Percentiles rank a stretch among this genome's conserved stretches.
Evolutionary conservation across 2,113 vertebrate genomes (phyloP).

Genomic region (Geococcyx californianus): DNA sequence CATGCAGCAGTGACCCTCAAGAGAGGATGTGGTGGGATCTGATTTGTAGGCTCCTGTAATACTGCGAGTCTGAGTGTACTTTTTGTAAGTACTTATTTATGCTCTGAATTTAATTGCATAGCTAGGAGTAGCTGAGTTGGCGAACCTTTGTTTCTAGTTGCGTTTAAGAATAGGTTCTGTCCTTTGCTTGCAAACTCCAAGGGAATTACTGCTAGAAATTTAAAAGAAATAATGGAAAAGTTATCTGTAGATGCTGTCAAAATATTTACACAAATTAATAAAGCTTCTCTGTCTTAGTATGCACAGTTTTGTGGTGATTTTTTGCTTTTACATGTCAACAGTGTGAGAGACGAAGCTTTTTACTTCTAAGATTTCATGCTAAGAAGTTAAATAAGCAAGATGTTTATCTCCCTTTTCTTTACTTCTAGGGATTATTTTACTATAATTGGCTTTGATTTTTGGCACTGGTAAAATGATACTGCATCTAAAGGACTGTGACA

Average conservation of each 20-base stretch:
- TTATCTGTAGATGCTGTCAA: background rate
- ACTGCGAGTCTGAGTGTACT: background rate
- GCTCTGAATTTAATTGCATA: background rate
- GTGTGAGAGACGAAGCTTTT: background rate
- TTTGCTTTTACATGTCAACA: background rate
- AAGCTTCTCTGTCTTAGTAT: background rate
- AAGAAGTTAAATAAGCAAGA: background rate
- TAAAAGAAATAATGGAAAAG: background rate
- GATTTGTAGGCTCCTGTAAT: background rate
- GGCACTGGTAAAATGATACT: background rate
- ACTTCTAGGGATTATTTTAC: background rate
- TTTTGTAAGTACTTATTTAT: background rate
- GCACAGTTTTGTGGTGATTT: background rate
- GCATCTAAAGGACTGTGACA: background rate
- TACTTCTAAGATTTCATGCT: background rate
- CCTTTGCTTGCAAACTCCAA: background rate
- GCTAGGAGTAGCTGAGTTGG: background rate
- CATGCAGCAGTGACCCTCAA: background rate
- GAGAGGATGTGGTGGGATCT: background rate
- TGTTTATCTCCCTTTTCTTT: rapidly evolving
- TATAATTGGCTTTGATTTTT: background rate
- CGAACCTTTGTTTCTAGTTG: background rate
- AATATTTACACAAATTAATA: background rate
- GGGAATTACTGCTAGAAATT: background rate
- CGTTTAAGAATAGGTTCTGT: background rate